Conservation (phyloP, 2,113 vertebrate species). For the Budorcas taxicolor region DNA sequence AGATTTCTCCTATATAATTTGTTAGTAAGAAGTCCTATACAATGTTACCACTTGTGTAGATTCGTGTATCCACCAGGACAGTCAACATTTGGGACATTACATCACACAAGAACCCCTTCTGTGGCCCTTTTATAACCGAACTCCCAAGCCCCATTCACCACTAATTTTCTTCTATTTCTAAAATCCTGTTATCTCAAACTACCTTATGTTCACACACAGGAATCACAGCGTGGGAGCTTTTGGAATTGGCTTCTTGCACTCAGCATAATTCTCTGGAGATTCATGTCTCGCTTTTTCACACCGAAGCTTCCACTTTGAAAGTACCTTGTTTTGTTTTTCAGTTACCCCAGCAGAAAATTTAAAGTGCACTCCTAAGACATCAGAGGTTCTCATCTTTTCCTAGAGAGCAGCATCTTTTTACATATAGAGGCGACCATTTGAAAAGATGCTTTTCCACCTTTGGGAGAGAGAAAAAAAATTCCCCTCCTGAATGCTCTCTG, state of each 20-base stretch:
- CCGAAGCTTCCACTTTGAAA: background rate
- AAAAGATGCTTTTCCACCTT: background rate
- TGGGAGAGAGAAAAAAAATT: background rate
- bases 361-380: background rate
- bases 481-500: background rate
- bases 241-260: background rate
- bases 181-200: background rate
- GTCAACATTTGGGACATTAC: background rate
- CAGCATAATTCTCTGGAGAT: background rate
- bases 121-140: background rate
- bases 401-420: background rate
- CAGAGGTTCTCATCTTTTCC: background rate
- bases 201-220: background rate
- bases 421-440: background rate
- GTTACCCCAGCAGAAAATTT: background rate
- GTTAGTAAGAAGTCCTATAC: background rate
- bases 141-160: no score
- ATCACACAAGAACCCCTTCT: background rate
- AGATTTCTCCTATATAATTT: background rate
- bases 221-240: background rate
- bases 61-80: background rate
- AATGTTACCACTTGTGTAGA: background rate
- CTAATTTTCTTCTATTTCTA: background rate
- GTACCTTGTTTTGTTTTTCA: background rate
- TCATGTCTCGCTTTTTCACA: background rate